Evolutionary conservation across 2,113 vertebrate genomes (phyloP).

Genomic region (Merops nubicus): DNA sequence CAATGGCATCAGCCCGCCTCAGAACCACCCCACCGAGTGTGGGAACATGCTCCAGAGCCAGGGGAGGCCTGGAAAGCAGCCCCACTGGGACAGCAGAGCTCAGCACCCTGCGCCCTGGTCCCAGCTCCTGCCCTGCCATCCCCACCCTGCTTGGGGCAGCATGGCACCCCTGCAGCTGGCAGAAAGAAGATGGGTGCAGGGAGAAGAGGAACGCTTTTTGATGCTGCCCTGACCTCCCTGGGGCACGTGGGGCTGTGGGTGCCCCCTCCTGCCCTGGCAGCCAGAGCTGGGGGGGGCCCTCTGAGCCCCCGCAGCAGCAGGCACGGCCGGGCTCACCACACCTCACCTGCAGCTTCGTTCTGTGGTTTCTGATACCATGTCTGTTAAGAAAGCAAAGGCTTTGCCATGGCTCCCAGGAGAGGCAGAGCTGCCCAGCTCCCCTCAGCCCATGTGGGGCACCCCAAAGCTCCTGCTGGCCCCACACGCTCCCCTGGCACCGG

Average conservation of each 20-base stretch:
- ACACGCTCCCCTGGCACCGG: rapidly evolving
- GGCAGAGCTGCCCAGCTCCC: neutral
- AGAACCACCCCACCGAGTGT: rapidly evolving
- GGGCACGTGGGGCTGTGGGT: rapidly evolving
- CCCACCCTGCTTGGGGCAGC: neutral
- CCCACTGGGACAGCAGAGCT: neutral
- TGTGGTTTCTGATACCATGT: neutral
- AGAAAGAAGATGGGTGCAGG: neutral
- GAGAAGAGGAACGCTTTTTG: rapidly evolving
- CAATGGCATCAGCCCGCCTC: rapidly evolving
- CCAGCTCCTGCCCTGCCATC: neutral
- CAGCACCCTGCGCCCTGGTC: neutral
- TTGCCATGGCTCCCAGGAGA: neutral
- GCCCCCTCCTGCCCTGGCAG: neutral
- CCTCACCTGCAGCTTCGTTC: neutral
- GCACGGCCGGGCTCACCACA: rapidly evolving
- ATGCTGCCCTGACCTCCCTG: neutral
- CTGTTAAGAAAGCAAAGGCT: neutral
- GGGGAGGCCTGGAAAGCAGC: neutral
- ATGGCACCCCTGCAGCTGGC: rapidly evolving
- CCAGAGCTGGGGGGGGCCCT: neutral
- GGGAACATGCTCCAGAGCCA: neutral
- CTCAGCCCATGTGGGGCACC: neutral
- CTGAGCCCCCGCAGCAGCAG: neutral
- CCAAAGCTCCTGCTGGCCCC: neutral